Evolutionary conservation across 2,797 vertebrate genomes (phyloP), one percentile per base, ranked within the genome.

Genomic region (Notolepis coatsorum): DNA sequence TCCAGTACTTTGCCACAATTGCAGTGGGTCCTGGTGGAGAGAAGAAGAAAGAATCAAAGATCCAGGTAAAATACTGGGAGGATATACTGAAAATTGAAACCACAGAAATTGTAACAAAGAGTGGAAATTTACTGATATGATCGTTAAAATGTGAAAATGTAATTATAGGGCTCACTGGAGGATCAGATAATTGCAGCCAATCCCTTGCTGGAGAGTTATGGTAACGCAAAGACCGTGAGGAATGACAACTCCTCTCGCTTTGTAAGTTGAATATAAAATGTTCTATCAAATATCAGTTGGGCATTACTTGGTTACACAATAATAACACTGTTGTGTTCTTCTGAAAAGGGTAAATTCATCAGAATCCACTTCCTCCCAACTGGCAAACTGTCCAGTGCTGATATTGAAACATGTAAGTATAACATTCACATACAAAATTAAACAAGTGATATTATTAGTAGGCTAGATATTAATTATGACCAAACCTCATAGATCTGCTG

Each of bases 191-290:
- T 91, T 82, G 90, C 90, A 0, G 90, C 88, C 62, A 96, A 96
- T 77, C 95, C 95, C 1, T 72, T 96, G 58, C 87, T 96, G 86
- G 95, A 96, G 82, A 94, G 95, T 53, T 96, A 95, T 43, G 94
- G 95, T 80, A 96, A 96, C 0, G 95, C 95, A 86, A 96, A 96
- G 88, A 96, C 95, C 0, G 92, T 96, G 86, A 96, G 95, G 79
- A 96, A 96, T 5, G 95, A 96, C 91, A 96, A 96, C 89, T 96
- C 95, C 9, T 96, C 95, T 12, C 94, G 95, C 64, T 96, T 96
- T 37, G 95, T 93, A 80, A 91, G 89, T 92, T 63, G 18, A 48
- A n/a, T n/a, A 5, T 4, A 0, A n/a, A 17, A 12, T 2, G 7
- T 23, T 6, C 21, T 10, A 8, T 21, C 3, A 12, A 0, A 38